phyloP scores from a whole-genome alignment of 2,888 invertebrate species.

The Halictus ligatus region DNA sequence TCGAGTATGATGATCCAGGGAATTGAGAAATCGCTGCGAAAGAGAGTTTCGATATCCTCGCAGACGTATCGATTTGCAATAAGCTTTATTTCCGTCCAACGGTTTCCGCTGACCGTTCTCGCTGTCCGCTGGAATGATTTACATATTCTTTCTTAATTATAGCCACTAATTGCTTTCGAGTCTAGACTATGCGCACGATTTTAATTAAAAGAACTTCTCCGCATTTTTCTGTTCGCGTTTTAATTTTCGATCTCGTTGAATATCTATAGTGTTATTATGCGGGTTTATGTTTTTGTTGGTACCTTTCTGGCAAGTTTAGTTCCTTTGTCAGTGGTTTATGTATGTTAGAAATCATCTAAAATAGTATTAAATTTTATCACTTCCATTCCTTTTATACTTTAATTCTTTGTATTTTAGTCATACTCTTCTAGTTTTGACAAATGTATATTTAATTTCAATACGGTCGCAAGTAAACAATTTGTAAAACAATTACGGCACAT shows the following conservation, averaged over 20 bases:
- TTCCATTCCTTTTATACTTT: no score
- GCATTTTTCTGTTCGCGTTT: not conserved
- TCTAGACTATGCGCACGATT: not conserved
- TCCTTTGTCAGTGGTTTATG: no score
- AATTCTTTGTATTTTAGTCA: not conserved
- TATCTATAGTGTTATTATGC: not conserved
- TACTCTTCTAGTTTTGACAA: not conserved
- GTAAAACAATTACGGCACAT: no score
- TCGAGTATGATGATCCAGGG: no score
- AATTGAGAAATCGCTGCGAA: slow-evolving; percentile 22
- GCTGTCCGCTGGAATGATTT: slow-evolving; percentile 27
- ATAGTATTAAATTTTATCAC: no score
- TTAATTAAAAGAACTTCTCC: slow-evolving; percentile 20
- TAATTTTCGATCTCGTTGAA: not conserved
- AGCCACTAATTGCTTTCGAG: not conserved
- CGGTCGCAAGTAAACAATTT: not conserved
- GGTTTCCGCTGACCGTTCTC: not conserved
- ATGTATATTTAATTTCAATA: not conserved
- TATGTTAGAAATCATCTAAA: no score
- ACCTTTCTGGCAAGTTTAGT: no score
- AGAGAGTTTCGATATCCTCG: slow-evolving; percentile 5
- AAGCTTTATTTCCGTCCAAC: slow-evolving; percentile 29
- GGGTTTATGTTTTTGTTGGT: not conserved
- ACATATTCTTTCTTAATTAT: slow-evolving; percentile 24
- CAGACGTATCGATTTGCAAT: slow-evolving; percentile 35